A percentile compares a stretch with the other conserved stretches of the same genome.
Evolutionary conservation across 2,797 vertebrate species (phyloP).

Genomic region (Sylvilagus floridanus): DNA sequence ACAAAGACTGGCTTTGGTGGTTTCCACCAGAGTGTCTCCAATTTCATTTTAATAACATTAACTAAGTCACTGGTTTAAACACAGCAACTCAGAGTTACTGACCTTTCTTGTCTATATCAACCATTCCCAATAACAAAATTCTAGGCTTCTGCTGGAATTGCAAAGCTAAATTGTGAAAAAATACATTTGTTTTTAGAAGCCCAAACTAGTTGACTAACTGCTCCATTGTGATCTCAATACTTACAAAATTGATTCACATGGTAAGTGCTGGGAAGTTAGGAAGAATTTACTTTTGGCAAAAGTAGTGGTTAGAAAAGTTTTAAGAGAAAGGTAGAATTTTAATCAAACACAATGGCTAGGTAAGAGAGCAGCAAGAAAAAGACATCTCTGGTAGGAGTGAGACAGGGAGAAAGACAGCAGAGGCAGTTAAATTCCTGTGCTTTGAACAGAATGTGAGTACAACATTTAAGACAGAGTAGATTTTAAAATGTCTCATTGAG

Average conservation of each 20-base stretch:
- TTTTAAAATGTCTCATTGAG: not conserved
- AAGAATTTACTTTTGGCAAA: not conserved
- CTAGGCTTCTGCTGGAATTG: not conserved
- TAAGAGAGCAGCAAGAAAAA: not conserved
- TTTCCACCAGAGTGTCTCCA: not conserved
- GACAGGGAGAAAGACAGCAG: not conserved
- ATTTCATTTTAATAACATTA: not conserved
- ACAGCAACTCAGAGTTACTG: not conserved
- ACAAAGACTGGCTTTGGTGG: not conserved
- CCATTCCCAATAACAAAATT: not conserved
- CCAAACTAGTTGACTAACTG: not conserved
- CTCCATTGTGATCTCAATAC: not conserved
- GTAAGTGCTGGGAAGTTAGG: not conserved
- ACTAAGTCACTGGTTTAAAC: not conserved
- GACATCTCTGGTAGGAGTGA: not conserved
- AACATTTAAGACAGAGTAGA: not conserved
- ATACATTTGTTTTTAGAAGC: not conserved
- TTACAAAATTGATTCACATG: not conserved
- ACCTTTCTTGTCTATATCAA: not conserved
- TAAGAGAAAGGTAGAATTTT: conserved; percentile 7
- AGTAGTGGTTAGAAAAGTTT: not conserved
- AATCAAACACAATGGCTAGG: not conserved
- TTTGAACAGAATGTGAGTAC: not conserved
- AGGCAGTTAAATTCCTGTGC: not conserved
- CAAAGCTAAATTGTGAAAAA: not conserved